These are phyloP conservation scores for cat (Felis catus) DNA, from an alignment of 2,113 vertebrate genomes.

Conservation along the genomic window F.catus_Fca126_mat1.0 CM031424.1:22106001-22106500, in stretches of 20 bases:
- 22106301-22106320: not conserved
- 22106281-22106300: not conserved
- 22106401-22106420: not conserved
- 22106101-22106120: not conserved
- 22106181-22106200: not conserved
- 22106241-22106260: not conserved
- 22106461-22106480: not conserved
- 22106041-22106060: not conserved
- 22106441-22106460: not conserved
- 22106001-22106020: not conserved
- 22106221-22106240: not conserved
- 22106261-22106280: not conserved
- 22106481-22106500: not conserved
- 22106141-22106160: not conserved
- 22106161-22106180: not conserved
- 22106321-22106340: conserved; percentile 3
- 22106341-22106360: not conserved
- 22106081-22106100: not conserved
- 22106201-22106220: not conserved
- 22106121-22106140: not conserved
- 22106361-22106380: not conserved
- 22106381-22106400: not conserved
- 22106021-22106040: not conserved
- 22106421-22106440: not conserved
- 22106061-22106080: not conserved